A percentile compares a stretch with the other conserved stretches of the same genome.
Conservation (phyloP, 2,888 invertebrate species). For the Acanthacorydalis orientalis region DNA sequence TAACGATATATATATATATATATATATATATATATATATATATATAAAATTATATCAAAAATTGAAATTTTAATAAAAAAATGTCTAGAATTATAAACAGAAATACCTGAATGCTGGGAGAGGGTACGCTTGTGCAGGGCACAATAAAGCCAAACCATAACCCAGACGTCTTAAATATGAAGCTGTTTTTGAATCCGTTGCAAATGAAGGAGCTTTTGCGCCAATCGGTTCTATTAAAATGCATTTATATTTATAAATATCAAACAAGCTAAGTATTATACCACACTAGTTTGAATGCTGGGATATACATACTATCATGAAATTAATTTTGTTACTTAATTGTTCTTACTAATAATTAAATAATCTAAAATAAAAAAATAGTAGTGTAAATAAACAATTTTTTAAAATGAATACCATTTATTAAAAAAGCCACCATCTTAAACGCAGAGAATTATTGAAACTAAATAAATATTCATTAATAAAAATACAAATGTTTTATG, state of each 20-base stretch:
- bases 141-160: conserved; percentile 36
- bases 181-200: conserved; percentile 30
- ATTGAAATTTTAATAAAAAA: too few species aligned
- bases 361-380: too few species aligned
- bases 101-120: conserved; percentile 48
- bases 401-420: not conserved
- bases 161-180: conserved; percentile 13
- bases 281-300: conserved; percentile 49
- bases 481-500: too few species aligned
- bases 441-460: too few species aligned
- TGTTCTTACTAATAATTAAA: too few species aligned
- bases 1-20: too few species aligned
- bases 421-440: conserved; percentile 2
- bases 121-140: conserved; percentile 54
- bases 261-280: conserved; percentile 23
- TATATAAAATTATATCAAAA: too few species aligned
- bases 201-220: conserved; percentile 41
- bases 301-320: conserved; percentile 44
- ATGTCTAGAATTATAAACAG: not conserved
- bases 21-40: too few species aligned
- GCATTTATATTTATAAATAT: conserved; percentile 15
- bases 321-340: too few species aligned
- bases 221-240: conserved; percentile 39
- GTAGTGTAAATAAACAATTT: too few species aligned
- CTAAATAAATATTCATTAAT: too few species aligned